Evolutionary conservation across 2,888 invertebrate species (phyloP), one percentile per base, ranked within the genome.

Genomic region (Pammene aurita): DNA sequence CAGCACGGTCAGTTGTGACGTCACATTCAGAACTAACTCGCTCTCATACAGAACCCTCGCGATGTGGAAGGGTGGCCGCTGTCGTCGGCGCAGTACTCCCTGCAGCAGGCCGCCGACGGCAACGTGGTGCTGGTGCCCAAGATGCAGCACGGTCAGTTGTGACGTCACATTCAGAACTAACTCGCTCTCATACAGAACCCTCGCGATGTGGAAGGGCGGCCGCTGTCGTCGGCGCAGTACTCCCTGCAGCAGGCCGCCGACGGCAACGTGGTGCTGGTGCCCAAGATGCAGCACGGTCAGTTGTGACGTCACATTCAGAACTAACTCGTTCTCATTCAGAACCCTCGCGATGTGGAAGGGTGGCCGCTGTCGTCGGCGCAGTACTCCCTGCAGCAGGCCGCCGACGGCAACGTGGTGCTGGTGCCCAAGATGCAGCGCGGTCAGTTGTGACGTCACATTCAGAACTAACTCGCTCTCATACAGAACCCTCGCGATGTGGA

Each of bases 81-180:
- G 80, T 97, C 97, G 9, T 96, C 97, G 0, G 94, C 95, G 72
- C 96, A 97, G 80, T 98, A 96, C 90, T 97, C 97, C 66, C 93
- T 98, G 78, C 98, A 98, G 84, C 97, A 97, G 80, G 96, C 98
- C 0, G 96, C 97, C 7, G 98, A 98, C 82, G 98, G 98, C 0
- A 97, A 96, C 73, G 96, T 98, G 1, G 94, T 98, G 67, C 93
- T 98, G 48, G 96, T 98, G 66, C 98, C 97, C 42, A 94, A 97
- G 76, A 90, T 90, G 87, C 87, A 86, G 70, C 80, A 79, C 64
- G 90, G 90, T 89, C 44, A 54, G 74, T 71, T 7, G 7, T 35
- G 5, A 35, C 35, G 7, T 35, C 35, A 35, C 35, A 4, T 35
- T 35, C 35, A 35, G n/a, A n/a, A n/a, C n/a, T n/a, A n/a, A n/a